Percentiles rank a stretch among this genome's conserved stretches.
Conservation (phyloP, 2,113 vertebrate genomes). For the Ceyx cyanopectus region DNA sequence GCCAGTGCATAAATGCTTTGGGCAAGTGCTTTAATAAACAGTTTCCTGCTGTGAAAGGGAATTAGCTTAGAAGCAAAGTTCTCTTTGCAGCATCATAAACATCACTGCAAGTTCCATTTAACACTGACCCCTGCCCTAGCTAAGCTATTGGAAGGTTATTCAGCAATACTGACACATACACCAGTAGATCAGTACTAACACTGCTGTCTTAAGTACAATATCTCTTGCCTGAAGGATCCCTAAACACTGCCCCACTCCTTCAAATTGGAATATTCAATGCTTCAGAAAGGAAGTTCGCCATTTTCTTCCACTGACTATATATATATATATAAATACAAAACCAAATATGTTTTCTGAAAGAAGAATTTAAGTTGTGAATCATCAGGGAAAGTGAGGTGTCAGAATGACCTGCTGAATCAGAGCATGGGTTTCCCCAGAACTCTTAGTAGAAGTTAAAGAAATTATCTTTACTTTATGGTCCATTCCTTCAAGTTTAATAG, state of each 20-base stretch:
- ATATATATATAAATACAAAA: background rate
- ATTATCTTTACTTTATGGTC: conserved; percentile 90
- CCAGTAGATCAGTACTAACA: background rate
- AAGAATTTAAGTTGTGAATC: conserved; percentile 1
- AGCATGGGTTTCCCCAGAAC: conserved; percentile 60
- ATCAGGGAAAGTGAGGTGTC: conserved; percentile 14
- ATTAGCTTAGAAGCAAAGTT: conserved; percentile 25
- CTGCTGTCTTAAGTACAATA: background rate
- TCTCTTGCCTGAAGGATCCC: background rate
- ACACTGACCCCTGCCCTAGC: conserved; percentile 44
- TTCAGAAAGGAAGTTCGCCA: background rate
- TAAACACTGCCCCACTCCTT: background rate
- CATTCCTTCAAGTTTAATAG: conserved; percentile 92
- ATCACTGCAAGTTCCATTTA: conserved; percentile 5
- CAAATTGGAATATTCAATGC: background rate
- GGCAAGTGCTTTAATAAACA: background rate
- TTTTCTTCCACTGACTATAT: background rate
- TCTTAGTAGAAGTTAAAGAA: conserved; percentile 59
- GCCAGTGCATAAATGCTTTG: background rate
- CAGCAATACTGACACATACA: background rate
- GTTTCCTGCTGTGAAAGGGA: background rate
- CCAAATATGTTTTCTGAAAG: background rate
- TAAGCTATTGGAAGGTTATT: background rate
- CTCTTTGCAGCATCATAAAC: background rate
- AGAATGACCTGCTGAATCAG: conserved; percentile 64